Conservation (phyloP, 2,888 invertebrate species). For the Trachelus stipa region DNA sequence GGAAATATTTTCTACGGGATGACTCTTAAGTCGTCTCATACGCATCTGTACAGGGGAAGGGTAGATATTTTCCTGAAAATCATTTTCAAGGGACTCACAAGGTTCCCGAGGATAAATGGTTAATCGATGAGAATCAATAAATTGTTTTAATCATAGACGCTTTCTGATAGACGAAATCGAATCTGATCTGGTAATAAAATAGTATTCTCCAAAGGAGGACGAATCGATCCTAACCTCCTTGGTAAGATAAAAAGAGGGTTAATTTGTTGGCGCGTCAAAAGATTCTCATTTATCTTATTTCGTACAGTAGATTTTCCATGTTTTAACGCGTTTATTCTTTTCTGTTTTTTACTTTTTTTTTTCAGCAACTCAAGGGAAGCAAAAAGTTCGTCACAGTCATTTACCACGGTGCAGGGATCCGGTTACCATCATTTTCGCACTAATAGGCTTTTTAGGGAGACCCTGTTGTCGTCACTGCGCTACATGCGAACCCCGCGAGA, state of each 20-base stretch:
- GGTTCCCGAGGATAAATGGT: background rate
- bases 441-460: conserved; percentile 3
- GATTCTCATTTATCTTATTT: background rate
- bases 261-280: background rate
- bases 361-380: background rate
- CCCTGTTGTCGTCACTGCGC: conserved; percentile 11
- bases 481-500: conserved; percentile 32
- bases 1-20: background rate
- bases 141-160: background rate
- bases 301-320: background rate
- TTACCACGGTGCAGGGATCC: background rate
- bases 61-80: background rate
- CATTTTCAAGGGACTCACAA: background rate
- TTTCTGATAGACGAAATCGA: background rate
- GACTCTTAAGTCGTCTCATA: background rate
- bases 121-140: no score
- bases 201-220: background rate
- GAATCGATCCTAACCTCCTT: background rate
- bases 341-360: background rate
- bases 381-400: background rate
- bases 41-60: background rate
- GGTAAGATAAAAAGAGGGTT: background rate
- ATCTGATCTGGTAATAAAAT: background rate
- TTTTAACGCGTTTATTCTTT: background rate
- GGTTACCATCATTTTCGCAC: background rate